A percentile compares a stretch with the other conserved stretches of the same genome.
Evolutionary conservation across 1,140 invertebrate species (phyloP).

Genomic region (Trinorchestia longiramus): DNA sequence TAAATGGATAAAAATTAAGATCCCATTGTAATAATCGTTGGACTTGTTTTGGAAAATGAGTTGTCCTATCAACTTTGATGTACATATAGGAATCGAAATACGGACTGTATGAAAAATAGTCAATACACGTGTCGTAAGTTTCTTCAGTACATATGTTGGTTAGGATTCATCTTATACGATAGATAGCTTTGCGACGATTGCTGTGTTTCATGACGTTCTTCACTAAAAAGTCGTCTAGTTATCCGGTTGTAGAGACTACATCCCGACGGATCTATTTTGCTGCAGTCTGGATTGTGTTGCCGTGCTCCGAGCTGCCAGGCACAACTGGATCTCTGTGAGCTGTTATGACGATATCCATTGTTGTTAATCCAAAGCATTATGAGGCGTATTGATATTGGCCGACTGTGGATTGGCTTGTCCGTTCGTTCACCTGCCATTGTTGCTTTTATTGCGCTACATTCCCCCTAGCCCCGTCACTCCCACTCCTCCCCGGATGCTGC

Average conservation of each 20-base stretch:
- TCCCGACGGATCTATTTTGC: not conserved
- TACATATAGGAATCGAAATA: no score
- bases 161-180: not conserved
- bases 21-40: no score
- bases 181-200: not conserved
- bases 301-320: not conserved
- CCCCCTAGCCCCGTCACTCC: not conserved
- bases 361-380: conserved; percentile 37
- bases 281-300: not conserved
- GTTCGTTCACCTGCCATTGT: conserved; percentile 52
- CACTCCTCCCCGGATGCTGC: conserved; percentile 14
- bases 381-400: conserved; percentile 35
- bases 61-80: no score
- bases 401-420: conserved; percentile 18
- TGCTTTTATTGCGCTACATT: conserved; percentile 34
- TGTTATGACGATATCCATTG: conserved; percentile 27
- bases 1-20: no score
- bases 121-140: not conserved
- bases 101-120: no score
- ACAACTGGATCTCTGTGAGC: not conserved
- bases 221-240: not conserved
- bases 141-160: not conserved
- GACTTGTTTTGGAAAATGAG: no score
- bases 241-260: not conserved
- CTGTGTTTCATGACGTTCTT: not conserved